Percentiles rank a stretch among this genome's conserved stretches.
phyloP scores from a whole-genome alignment of 2,113 vertebrate species.

The Paedocypris sp. region DNA sequence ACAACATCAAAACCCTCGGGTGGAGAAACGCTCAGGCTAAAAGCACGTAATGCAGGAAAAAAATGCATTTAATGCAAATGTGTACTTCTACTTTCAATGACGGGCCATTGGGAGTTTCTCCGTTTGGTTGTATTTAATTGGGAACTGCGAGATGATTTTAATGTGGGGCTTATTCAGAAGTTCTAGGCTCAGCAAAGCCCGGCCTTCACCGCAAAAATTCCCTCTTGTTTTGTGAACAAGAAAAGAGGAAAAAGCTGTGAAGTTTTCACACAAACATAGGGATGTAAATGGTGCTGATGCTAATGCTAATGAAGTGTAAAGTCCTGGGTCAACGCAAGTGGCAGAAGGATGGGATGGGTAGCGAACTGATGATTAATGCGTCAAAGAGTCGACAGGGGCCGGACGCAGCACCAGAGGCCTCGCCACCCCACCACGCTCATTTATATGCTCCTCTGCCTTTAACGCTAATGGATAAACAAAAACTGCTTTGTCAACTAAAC shows the following conservation, averaged over 20 bases:
- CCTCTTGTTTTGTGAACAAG: neutral
- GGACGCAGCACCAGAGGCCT: slow-evolving; percentile 30
- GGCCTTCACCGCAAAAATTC: neutral
- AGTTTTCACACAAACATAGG: slow-evolving; percentile 42
- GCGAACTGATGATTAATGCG: slow-evolving; percentile 55
- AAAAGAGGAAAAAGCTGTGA: slow-evolving; percentile 19
- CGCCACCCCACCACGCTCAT: slow-evolving; percentile 36
- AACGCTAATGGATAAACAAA: slow-evolving; percentile 45
- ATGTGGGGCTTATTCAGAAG: too few species aligned
- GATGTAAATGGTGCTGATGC: slow-evolving; percentile 45
- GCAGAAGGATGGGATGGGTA: slow-evolving; percentile 37
- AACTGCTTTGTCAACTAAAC: neutral
- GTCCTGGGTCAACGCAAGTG: slow-evolving; percentile 48
- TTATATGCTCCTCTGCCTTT: slow-evolving; percentile 19
- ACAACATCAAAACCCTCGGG: neutral
- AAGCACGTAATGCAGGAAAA: neutral
- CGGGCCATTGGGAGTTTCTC: neutral
- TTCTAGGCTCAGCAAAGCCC: neutral
- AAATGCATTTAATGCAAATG: neutral
- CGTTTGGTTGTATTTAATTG: slow-evolving; percentile 21
- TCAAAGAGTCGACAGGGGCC: slow-evolving; percentile 49
- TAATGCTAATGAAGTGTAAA: slow-evolving; percentile 54
- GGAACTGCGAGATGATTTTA: too few species aligned
- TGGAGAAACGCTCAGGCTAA: neutral
- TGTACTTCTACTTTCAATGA: neutral